Base-by-base conservation (phyloP, 1,140 invertebrate species). In the Drosophila jambulina region DNA sequence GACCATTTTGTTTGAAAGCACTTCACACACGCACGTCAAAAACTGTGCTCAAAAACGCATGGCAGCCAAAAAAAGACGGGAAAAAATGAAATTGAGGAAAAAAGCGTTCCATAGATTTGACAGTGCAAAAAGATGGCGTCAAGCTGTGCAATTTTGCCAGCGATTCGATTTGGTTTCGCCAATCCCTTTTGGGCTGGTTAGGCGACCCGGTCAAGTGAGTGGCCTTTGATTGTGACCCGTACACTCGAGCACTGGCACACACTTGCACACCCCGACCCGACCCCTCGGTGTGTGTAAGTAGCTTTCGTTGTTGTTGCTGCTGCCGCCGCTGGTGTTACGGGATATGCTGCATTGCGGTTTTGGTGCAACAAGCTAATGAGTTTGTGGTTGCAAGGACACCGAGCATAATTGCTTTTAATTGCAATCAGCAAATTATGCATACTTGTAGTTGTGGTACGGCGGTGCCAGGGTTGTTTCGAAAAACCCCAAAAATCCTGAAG, bases 371-470 rank as follows among this genome's bases (percentile, higher is more conserved):
- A 90, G 85, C 85, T 90, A 90, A 90, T 90, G 85, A 90, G 86
- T 85, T 90, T 90, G 85, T 70, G 85, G 85, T 85, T 90, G 77
- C 56, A 63, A 70, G 75, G 67, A 85, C 85, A 90, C 68, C 82
- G 70, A 70, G 63, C 85, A 90, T 90, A 90, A 90, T 90, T 90
- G 85, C 82, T 91, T 90, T 90, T 90, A 90, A 90, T 90, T 90
- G 85, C 85, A 74, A 85, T 90, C 69, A 85, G 85, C 82, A 77
- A 85, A 90, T 90, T 90, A 90, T 85, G 80, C 78, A 90, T 80
- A 82, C 82, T 90, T 77, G 70, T 71, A 49, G 60, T 62, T 86
- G 75, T 49, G 69, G 69, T 75, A 49, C 42, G 8, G 21, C 4
- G 17, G 21, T 19, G 15, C 1, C 23, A 57, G 53, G 38, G 15